A percentile compares a stretch with the other conserved stretches of the same genome.
These are phyloP conservation scores for Cyclura pinguis DNA, from an alignment of 2,797 vertebrate genomes.

Conservation along the genomic window DNA sequence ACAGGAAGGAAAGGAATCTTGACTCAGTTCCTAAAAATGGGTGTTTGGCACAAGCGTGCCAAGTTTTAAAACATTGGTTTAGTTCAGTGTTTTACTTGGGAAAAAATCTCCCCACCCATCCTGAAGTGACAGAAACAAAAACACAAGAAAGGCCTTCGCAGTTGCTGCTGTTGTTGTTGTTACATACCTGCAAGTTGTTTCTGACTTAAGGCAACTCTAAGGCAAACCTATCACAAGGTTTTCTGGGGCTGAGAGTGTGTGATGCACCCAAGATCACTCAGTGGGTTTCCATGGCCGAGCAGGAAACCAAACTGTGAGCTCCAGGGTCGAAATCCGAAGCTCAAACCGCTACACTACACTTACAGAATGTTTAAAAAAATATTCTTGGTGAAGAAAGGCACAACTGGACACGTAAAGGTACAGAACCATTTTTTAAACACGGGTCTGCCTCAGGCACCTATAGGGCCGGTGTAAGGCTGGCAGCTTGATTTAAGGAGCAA, in stretches of 20 bases:
- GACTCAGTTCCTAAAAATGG: neutral
- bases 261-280: no score
- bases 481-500: neutral
- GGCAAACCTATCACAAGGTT: no score
- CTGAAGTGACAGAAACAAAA: conserved; percentile 46
- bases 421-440: neutral
- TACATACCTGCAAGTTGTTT: no score
- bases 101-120: conserved; percentile 41
- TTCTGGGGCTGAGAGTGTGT: no score
- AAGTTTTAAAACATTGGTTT: conserved; percentile 14
- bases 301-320: no score
- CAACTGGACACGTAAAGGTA: neutral
- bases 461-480: neutral
- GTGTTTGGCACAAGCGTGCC: neutral
- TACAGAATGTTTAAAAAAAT: no score
- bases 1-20: conserved; percentile 19
- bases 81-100: conserved; percentile 37
- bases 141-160: neutral
- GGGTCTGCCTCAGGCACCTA: neutral
- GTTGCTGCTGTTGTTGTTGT: no score
- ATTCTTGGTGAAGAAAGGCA: no score
- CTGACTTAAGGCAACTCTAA: no score
- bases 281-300: no score
- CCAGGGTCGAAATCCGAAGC: no score
- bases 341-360: no score